Base-by-base conservation (phyloP, 23 tunicate genomes). In the Clavelina lepadiformis region DNA sequence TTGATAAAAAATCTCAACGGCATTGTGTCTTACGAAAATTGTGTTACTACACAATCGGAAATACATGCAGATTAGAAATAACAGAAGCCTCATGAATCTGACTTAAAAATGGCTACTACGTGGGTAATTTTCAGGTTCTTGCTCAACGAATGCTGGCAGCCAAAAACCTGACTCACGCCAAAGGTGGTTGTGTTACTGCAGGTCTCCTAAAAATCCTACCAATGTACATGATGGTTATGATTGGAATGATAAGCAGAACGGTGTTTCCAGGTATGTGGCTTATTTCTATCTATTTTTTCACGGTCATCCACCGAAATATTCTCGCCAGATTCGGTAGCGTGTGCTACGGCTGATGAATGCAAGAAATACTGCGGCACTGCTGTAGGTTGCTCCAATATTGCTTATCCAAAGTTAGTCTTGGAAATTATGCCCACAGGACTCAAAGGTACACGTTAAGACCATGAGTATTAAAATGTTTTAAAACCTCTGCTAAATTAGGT, bases 171-270 rank as follows among this genome's bases (percentile, higher is more conserved):
- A 49, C 95, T 21, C 91, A 94, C 71, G 99, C 91, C 0, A 94
- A 94, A 68, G 89, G 94, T 35, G 99, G 99, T 0, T 94, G 99
- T 41, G 96, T 94, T 1, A 61, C 66, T 33, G 91, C 99, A 1
- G 95, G 91, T 4, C 41, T 94, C 31, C 32, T 94, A 63, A 94
- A 94, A 66, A 75, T 87, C 24, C 58, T 86, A 8, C 99, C 99
- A 8, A 81, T 94, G 95, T 94, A 85, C 67, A 74, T 94, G 95
- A 82, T 82, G 86, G 88, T 94, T 19, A 86, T 94, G 95, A 85
- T 89, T 1, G 99, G 99, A 69, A 94, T 94, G 99, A 86, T 94
- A 19, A 82, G 92, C 47, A 69, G 98, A 8, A 72, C 83, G 4
- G 69, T 77, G 28, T 91, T 78, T 55, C 58, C 92, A 34, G 89